Conservation (phyloP, 2,888 invertebrate genomes). For the Meghimatium bilineatum region DNA sequence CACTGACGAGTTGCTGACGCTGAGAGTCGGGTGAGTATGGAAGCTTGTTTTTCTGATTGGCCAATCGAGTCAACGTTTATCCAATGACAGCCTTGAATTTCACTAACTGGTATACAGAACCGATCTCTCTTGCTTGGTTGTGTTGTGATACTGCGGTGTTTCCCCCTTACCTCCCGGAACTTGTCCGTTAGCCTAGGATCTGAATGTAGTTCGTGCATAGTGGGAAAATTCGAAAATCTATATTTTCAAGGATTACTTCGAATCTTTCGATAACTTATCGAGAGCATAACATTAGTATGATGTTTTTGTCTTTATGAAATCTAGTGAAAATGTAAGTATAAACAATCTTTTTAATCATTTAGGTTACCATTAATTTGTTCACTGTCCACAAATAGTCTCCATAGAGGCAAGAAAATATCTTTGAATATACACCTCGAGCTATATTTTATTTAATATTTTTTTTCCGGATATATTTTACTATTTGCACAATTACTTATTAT, state of each 20-base stretch:
- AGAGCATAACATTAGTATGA: not conserved
- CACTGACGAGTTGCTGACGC: not conserved
- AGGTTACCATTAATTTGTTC: too few species aligned
- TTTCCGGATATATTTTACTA: too few species aligned
- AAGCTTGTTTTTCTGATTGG: conserved; percentile 29
- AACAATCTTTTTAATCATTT: not conserved
- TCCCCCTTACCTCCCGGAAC: not conserved
- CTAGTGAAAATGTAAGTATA: not conserved
- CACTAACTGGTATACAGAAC: not conserved
- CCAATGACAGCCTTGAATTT: conserved; percentile 19
- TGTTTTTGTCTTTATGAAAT: not conserved
- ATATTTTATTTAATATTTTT: too few species aligned
- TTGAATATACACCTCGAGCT: too few species aligned
- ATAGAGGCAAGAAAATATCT: too few species aligned
- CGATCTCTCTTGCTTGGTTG: not conserved
- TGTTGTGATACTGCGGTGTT: not conserved
- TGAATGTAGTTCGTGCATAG: not conserved
- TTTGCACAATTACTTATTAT: too few species aligned
- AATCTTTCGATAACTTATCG: not conserved
- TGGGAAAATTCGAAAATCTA: not conserved
- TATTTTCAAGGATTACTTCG: not conserved
- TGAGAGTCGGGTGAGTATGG: conserved; percentile 12
- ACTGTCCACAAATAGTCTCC: too few species aligned
- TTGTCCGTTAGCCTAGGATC: not conserved
- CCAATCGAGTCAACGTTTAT: conserved; percentile 8